Evolutionary conservation across 2,797 vertebrate species (phyloP).

Genomic region (Taeniopygia guttata): DNA sequence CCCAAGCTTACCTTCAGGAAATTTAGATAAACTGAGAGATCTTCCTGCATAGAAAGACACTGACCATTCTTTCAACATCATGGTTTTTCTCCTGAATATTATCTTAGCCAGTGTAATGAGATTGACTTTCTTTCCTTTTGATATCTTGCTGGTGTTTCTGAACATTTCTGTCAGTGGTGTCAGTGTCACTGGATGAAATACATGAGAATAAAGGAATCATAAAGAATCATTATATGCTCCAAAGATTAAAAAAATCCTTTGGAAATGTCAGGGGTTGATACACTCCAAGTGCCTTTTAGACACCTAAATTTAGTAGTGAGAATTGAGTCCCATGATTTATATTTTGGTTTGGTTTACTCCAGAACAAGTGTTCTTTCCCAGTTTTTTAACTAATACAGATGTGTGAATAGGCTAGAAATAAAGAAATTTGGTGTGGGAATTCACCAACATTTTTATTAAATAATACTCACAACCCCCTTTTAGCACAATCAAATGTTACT

Average conservation of each 20-base stretch:
- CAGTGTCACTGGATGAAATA: background rate
- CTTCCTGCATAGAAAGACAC: background rate
- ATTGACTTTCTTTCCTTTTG: background rate
- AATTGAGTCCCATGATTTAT: background rate
- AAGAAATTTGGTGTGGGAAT: background rate
- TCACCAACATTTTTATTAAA: background rate
- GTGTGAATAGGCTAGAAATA: background rate
- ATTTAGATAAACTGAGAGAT: background rate
- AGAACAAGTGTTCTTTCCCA: background rate
- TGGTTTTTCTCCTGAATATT: background rate
- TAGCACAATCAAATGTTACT: background rate
- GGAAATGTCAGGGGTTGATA: background rate
- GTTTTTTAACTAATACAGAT: background rate
- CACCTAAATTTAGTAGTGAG: background rate
- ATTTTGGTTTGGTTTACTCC: background rate
- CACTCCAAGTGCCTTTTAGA: background rate
- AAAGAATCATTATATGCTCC: background rate
- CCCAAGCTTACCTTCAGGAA: background rate
- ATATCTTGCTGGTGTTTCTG: background rate
- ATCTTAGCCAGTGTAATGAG: background rate
- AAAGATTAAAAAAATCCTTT: background rate
- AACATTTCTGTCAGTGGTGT: background rate
- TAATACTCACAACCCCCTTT: background rate
- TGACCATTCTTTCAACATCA: background rate
- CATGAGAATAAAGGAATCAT: background rate